A percentile compares a stretch with the other conserved stretches of the same genome.
phyloP scores from a whole-genome alignment of 1,140 invertebrate genomes.

The Drosophila yakuba region DNA sequence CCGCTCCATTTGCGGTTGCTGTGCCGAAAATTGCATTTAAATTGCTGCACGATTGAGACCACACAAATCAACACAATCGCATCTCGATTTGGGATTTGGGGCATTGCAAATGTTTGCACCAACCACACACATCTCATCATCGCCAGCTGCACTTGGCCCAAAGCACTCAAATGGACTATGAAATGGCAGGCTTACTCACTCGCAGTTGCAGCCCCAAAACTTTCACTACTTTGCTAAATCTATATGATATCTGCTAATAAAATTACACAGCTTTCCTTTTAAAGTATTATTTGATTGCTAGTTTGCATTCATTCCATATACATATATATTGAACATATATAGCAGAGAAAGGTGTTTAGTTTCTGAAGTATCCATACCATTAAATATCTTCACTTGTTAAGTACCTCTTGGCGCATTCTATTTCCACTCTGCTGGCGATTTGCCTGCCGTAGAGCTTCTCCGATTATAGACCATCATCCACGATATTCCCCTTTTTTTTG shows the following conservation, averaged over 20 bases:
- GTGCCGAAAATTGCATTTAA: slow-evolving; percentile 5
- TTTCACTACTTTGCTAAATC: too few relatives aligned
- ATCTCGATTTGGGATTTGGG: slow-evolving; percentile 13
- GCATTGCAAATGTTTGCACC: slow-evolving; percentile 13
- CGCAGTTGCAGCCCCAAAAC: too few relatives aligned
- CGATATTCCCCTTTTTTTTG: neutral
- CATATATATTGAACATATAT: neutral
- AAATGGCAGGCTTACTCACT: neutral
- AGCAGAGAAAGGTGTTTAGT: neutral
- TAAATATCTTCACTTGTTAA: neutral
- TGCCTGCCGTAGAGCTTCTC: slow-evolving; percentile 3
- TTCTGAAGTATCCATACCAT: neutral
- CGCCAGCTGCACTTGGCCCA: neutral
- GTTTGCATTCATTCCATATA: too few relatives aligned
- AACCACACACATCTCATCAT: slow-evolving; percentile 9
- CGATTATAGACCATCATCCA: neutral
- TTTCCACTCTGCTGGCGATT: neutral
- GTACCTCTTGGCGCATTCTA: neutral
- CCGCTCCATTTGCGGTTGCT: slow-evolving; percentile 4
- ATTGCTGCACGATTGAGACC: slow-evolving; percentile 10
- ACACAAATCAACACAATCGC: slow-evolving; percentile 14
- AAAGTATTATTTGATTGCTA: too few relatives aligned
- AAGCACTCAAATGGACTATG: neutral
- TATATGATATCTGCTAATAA: too few relatives aligned
- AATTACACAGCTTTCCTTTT: too few relatives aligned